Conservation (phyloP, 30 jellyfish, hydroid and myxozoan genomes). For the Aurelia aurita complex sp. Pacific region DNA sequence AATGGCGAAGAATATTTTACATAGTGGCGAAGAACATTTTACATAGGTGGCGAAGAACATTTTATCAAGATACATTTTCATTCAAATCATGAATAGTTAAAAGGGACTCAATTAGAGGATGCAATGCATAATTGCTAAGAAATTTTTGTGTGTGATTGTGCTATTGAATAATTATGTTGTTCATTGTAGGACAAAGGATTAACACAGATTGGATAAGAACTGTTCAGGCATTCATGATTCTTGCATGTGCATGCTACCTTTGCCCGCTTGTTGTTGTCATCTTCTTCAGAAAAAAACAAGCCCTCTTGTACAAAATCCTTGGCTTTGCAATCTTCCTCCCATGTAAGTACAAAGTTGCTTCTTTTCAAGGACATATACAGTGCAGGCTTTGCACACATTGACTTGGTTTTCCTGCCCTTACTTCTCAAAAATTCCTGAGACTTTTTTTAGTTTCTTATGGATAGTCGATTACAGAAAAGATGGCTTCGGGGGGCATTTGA, state of each 20-base stretch:
- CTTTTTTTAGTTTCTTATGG: too few relatives aligned
- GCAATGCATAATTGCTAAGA: not conserved
- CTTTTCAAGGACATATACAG: too few relatives aligned
- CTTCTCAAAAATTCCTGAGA: too few relatives aligned
- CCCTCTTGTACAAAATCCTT: slow-evolving; percentile 20
- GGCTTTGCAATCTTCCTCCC: slow-evolving; percentile 58
- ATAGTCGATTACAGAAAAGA: too few relatives aligned
- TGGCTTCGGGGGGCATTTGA: too few relatives aligned
- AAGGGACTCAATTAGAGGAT: not conserved
- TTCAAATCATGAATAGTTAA: too few relatives aligned
- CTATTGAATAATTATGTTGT: not conserved
- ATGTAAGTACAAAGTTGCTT: slow-evolving; percentile 25
- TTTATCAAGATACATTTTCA: too few relatives aligned
- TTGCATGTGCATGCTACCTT: slow-evolving; percentile 43
- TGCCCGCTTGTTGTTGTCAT: slow-evolving; percentile 42
- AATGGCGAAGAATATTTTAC: too few relatives aligned
- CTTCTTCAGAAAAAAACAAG: slow-evolving; percentile 28
- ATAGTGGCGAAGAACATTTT: too few relatives aligned
- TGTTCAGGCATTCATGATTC: slow-evolving; percentile 58
- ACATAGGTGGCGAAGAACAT: too few relatives aligned
- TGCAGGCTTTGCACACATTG: not conserved
- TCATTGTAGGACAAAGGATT: slow-evolving; percentile 55
- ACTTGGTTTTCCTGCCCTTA: too few relatives aligned
- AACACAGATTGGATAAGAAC: slow-evolving; percentile 76
- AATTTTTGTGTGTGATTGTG: not conserved